Conservation (phyloP, 1,140 invertebrate species). For the Temnothorax longispinosus region DNA sequence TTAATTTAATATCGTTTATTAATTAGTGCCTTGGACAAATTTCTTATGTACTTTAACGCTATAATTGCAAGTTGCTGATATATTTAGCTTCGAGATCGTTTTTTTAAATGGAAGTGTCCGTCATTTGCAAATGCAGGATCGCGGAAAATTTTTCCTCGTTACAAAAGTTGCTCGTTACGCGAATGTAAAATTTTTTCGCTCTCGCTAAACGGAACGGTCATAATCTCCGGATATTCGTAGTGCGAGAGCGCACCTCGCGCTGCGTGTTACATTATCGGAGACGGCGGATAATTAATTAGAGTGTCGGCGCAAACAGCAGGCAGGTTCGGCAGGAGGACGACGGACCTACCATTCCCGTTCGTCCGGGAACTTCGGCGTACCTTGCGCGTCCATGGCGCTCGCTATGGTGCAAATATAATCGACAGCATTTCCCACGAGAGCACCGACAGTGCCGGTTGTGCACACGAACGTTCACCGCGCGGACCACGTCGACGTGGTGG, state of each 20-base stretch:
- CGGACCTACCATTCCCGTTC: conserved; percentile 24
- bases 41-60: not conserved
- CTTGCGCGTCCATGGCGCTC: conserved; percentile 49
- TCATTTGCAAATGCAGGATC: not conserved
- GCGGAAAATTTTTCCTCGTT: conserved; percentile 5
- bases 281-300: conserved; percentile 79
- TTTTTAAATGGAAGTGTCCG: not conserved
- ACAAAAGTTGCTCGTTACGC: not conserved
- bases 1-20: not conserved
- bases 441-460: conserved; percentile 44
- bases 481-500: conserved; percentile 29
- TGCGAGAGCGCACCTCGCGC: conserved; percentile 6
- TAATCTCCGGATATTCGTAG: conserved; percentile 47
- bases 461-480: conserved; percentile 35
- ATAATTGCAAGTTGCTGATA: not conserved
- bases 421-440: conserved; percentile 75
- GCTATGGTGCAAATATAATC: conserved; percentile 76
- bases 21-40: not conserved
- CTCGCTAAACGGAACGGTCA: not conserved
- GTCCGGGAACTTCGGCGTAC: conserved; percentile 55
- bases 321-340: conserved; percentile 56
- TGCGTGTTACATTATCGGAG: conserved; percentile 68
- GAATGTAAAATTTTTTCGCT: conserved; percentile 14
- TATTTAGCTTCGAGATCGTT: not conserved
- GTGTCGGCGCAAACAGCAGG: conserved; percentile 73